Evolutionary conservation across 2,797 vertebrate genomes (phyloP).

Genomic region (Leptodactylus fallax): DNA sequence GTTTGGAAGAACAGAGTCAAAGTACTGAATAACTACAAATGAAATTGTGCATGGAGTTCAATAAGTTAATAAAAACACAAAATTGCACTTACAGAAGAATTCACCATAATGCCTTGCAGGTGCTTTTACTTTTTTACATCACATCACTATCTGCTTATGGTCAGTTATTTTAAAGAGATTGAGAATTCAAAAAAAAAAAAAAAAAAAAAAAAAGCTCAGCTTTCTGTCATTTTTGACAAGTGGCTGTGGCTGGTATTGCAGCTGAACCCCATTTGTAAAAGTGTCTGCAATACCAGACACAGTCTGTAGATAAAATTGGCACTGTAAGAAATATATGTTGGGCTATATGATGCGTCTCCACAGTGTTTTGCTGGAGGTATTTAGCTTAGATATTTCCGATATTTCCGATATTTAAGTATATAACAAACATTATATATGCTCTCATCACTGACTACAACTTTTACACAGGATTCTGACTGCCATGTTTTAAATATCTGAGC

Average conservation of each 20-base stretch:
- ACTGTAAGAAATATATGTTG: no score
- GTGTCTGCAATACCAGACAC: neutral
- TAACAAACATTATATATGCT: no score
- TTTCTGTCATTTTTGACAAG: neutral
- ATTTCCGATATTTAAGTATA: no score
- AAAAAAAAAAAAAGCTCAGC: no score
- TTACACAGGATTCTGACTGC: no score
- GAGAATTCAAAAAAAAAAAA: neutral
- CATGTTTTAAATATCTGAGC: no score
- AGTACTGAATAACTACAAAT: slow-evolving; percentile 1
- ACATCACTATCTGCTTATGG: neutral
- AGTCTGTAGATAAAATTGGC: neutral
- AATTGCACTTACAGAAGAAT: neutral
- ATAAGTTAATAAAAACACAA: neutral
- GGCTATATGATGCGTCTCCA: no score
- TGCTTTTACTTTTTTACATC: neutral
- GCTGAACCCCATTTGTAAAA: neutral
- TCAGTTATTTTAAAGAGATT: neutral
- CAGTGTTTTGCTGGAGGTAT: no score
- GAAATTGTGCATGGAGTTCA: neutral
- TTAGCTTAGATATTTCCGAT: no score
- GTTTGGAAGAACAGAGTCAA: neutral
- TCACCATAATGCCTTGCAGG: no score
- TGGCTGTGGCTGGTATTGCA: neutral
- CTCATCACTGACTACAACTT: no score